phyloP scores from a whole-genome alignment of 2,113 vertebrate species.

The Dissostichus mawsoni region DNA sequence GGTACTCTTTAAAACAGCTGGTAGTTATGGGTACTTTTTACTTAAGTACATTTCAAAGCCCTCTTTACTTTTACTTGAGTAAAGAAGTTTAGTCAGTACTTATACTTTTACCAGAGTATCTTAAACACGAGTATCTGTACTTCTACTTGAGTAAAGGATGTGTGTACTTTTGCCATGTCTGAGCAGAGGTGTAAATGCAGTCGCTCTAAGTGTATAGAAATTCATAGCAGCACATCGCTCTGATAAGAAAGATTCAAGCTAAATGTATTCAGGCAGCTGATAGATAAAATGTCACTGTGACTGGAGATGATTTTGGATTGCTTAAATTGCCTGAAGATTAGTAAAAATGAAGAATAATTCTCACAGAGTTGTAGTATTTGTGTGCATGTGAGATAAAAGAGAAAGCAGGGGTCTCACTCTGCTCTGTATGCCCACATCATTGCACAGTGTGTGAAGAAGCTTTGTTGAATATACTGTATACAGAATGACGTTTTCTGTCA shows the following conservation, averaged over 20 bases:
- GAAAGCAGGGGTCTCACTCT: not conserved
- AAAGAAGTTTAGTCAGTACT: too few relatives aligned
- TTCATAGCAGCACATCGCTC: conserved; percentile 17
- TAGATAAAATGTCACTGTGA: conserved; percentile 49
- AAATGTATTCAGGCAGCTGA: conserved; percentile 51
- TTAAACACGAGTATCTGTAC: too few relatives aligned
- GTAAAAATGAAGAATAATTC: not conserved
- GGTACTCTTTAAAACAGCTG: too few relatives aligned
- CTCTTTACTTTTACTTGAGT: too few relatives aligned
- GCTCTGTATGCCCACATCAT: not conserved
- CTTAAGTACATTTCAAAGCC: too few relatives aligned
- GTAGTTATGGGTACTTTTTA: too few relatives aligned
- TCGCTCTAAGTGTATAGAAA: conserved; percentile 15
- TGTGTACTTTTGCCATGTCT: too few relatives aligned
- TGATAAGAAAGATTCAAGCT: conserved; percentile 51
- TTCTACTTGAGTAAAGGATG: too few relatives aligned
- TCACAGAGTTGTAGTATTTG: not conserved
- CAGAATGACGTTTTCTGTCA: not conserved
- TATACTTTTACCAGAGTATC: too few relatives aligned
- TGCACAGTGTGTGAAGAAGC: not conserved
- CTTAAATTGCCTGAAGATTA: conserved; percentile 25
- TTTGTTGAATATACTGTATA: not conserved
- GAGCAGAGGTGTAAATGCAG: not conserved
- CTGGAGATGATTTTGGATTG: conserved; percentile 29
- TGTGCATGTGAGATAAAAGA: not conserved